phyloP scores from a whole-genome alignment of 1,140 invertebrate species.

The Drosophila pseudoobscura region DNA sequence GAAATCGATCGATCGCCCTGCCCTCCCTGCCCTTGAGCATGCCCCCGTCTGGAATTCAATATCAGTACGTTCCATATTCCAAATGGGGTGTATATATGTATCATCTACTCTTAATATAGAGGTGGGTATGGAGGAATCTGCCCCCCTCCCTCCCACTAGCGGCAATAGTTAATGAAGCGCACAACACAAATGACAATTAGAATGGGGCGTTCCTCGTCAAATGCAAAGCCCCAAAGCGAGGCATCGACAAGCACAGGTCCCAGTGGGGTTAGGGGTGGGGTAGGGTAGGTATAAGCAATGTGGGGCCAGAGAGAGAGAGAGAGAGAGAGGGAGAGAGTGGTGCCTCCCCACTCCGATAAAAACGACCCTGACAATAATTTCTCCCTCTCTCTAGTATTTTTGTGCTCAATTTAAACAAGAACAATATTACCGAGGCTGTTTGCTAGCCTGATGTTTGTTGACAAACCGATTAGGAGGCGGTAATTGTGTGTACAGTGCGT shows the following conservation, averaged over 20 bases:
- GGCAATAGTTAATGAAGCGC: constrained; percentile 66
- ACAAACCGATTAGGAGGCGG: constrained; percentile 45
- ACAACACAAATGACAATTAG: constrained; percentile 59
- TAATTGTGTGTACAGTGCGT: constrained; percentile 36
- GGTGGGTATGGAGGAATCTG: constrained; percentile 1
- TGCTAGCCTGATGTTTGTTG: constrained; percentile 22
- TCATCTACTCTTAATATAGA: not conserved
- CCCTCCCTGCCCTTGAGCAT: constrained; percentile 1
- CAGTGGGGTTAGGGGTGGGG: constrained; percentile 9
- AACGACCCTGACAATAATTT: constrained; percentile 40
- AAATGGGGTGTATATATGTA: not conserved
- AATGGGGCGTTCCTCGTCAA: constrained; percentile 54
- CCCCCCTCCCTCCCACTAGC: not conserved
- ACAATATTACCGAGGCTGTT: constrained; percentile 20
- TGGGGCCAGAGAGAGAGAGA: constrained; percentile 1
- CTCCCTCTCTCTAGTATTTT: constrained; percentile 15
- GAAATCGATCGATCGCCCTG: constrained; percentile 31
- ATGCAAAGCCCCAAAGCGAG: constrained; percentile 27
- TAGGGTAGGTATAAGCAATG: too few relatives aligned
- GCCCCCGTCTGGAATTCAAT: constrained; percentile 10
- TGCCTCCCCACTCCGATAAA: constrained; percentile 38
- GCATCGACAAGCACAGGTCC: constrained; percentile 14
- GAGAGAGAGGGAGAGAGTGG: too few relatives aligned
- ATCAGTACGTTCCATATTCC: constrained; percentile 19
- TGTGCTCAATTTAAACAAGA: constrained; percentile 58